phyloP scores from a whole-genome alignment of 2,888 invertebrate species.

The Iphiclides podalirius region DNA sequence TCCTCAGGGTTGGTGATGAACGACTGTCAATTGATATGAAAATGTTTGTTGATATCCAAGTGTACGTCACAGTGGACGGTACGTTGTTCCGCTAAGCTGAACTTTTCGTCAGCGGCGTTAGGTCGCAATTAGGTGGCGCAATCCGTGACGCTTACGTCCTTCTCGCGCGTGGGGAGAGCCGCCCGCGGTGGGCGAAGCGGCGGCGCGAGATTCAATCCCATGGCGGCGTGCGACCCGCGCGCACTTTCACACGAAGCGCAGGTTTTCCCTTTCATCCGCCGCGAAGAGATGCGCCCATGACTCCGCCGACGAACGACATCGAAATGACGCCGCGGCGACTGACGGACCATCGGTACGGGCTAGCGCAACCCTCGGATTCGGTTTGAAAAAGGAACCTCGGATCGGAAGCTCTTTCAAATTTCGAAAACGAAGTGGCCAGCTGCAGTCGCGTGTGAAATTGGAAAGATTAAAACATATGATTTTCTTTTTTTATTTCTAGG shows the following conservation, averaged over 20 bases:
- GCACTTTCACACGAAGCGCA: constrained; percentile 65
- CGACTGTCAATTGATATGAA: too few relatives aligned
- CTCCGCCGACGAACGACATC: constrained; percentile 27
- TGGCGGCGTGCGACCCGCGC: constrained; percentile 53
- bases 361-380: too few relatives aligned
- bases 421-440: too few relatives aligned
- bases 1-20: too few relatives aligned
- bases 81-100: constrained; percentile 28
- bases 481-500: constrained; percentile 49
- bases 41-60: too few relatives aligned
- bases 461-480: constrained; percentile 12
- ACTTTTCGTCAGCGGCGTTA: constrained; percentile 32
- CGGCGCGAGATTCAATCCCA: constrained; percentile 71
- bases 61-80: not conserved
- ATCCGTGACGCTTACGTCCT: constrained; percentile 52
- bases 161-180: constrained; percentile 52
- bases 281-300: constrained; percentile 52
- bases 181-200: constrained; percentile 51
- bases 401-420: too few relatives aligned
- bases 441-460: too few relatives aligned
- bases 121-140: constrained; percentile 43
- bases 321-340: constrained; percentile 34
- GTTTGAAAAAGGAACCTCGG: too few relatives aligned
- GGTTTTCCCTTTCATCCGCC: constrained; percentile 67
- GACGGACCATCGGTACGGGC: constrained; percentile 37